These are phyloP conservation scores for Eudemis profundana DNA, from an alignment of 2,888 invertebrate genomes.

Conservation along the genomic window DNA sequence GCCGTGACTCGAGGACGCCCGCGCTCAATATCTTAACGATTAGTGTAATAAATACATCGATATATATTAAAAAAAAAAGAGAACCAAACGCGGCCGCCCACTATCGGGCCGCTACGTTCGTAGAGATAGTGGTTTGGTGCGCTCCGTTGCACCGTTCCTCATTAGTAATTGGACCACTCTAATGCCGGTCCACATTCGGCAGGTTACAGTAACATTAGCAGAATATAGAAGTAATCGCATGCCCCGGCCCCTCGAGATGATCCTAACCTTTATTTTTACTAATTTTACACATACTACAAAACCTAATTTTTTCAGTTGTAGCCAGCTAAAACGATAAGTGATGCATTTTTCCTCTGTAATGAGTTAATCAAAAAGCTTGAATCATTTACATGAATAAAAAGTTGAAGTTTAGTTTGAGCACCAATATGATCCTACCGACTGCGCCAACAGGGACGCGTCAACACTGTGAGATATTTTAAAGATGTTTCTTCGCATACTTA, in stretches of 20 bases:
- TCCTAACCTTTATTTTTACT: neutral
- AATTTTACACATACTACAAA: too few species aligned
- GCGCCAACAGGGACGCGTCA: neutral
- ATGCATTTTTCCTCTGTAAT: too few species aligned
- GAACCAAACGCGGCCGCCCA: neutral
- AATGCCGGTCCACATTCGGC: too few species aligned
- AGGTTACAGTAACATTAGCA: neutral
- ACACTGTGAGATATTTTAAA: too few species aligned
- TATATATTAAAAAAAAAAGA: conserved; percentile 8
- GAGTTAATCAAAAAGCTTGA: too few species aligned
- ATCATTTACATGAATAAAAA: too few species aligned
- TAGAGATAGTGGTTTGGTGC: neutral
- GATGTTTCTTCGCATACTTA: too few species aligned
- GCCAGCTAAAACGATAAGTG: neutral
- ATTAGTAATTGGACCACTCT: too few species aligned
- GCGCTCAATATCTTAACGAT: conserved; percentile 2
- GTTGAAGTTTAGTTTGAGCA: neutral
- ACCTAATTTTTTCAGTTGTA: neutral
- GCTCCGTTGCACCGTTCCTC: conserved; percentile 4
- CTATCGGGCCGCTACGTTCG: neutral
- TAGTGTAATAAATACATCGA: conserved; percentile 36
- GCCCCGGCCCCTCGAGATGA: neutral
- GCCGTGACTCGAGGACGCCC: neutral
- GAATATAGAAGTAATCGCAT: neutral
- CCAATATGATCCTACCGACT: neutral